phyloP scores from a whole-genome alignment of 2,888 invertebrate species.

The Hylaea fasciaria region DNA sequence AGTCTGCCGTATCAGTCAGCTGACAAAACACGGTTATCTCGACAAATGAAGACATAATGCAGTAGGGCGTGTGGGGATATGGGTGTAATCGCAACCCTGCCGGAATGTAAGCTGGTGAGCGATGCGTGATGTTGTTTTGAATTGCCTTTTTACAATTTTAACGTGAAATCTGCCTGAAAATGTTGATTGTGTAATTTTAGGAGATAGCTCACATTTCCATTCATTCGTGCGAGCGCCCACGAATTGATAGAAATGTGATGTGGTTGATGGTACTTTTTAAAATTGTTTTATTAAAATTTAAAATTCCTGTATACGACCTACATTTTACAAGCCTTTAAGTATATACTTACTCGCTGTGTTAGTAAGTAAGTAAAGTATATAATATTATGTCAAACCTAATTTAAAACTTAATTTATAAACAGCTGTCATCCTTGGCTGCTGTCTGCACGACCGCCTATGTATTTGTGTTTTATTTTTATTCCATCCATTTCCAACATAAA shows the following conservation, averaged over 20 bases:
- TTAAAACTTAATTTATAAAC: no score
- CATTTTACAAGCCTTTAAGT: no score
- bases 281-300: no score
- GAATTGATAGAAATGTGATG: no score
- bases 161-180: conserved; percentile 17
- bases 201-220: conserved; percentile 4
- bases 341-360: no score
- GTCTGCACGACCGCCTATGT: conserved; percentile 32
- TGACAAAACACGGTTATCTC: conserved; percentile 72
- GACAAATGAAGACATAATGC: conserved; percentile 62
- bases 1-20: conserved; percentile 71
- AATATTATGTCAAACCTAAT: no score
- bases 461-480: conserved; percentile 38
- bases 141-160: conserved; percentile 30
- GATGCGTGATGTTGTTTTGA: conserved; percentile 35
- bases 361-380: no score
- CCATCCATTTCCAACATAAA: conserved; percentile 38
- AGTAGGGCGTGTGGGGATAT: conserved; percentile 45
- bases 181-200: conserved; percentile 14
- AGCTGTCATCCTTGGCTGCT: conserved; percentile 32
- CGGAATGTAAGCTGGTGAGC: conserved; percentile 45
- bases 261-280: no score
- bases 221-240: conserved; percentile 3
- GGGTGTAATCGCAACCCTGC: conserved; percentile 47
- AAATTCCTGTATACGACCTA: no score